Evolutionary conservation across 2,797 vertebrate genomes (phyloP), one percentile per base, ranked within the genome.

Genomic region (Arvicola amphibius): DNA sequence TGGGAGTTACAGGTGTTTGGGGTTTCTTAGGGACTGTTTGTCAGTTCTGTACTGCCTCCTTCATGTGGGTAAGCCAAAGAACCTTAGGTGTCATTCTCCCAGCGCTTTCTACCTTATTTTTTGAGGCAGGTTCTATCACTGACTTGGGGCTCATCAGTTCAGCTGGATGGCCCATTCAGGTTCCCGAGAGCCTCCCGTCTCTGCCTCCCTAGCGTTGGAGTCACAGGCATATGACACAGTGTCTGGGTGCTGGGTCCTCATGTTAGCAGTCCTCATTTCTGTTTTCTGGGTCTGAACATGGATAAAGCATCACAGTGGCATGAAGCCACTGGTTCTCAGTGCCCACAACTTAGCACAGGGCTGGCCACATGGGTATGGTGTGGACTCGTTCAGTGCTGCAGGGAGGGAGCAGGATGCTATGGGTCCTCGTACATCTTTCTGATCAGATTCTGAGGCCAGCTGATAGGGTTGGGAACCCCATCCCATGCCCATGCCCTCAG

Each of bases 401-500:
- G 29, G 37, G 37, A 76, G 19, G 34, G 37, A 43, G 27, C 10
- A 40, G 67, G n/a, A 32, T 73, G n/a, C 67, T 32, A 16, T 40
- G 69, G 53, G 6, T 46, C 53, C 37, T 19, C 19, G 76, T 34
- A 17, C 17, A 23, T 76, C 71, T 46, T 34, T 59, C 71, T 88
- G 29, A 29, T 34, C 29, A 76, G 69, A 59, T 61, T 61, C 37
- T 46, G 53, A 76, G 19, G 71, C 27, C 53, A 76, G 25, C 34
- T 87, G 48, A 40, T 69, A 40, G 34, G 67, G n/a, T 53, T 53
- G 29, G 69, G 67, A 29, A 74, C 51, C 27, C 37, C 37, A 61
- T 23, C 27, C 51, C 0, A 0, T 0, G 25, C 32, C 21, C 19
- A 3, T 53, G 85, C 17, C 69, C 46, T 12, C 46, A 0, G 63